These are phyloP conservation scores for Tragelaphus buxtoni DNA, from an alignment of 2,113 vertebrate genomes.

Conservation along the genomic window DNA sequence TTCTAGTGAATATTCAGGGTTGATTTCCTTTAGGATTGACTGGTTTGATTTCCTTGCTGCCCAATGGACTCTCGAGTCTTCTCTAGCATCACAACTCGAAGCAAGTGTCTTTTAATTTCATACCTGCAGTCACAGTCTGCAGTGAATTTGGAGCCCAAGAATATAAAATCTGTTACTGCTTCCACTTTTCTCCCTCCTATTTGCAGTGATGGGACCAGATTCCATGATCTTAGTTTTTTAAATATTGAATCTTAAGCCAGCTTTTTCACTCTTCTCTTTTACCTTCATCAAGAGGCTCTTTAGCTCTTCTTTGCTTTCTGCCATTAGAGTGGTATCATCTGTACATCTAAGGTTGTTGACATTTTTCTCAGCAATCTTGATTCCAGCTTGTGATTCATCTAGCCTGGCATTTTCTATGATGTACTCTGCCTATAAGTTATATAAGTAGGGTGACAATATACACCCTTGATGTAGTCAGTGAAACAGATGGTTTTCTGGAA, in stretches of 20 bases:
- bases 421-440: background rate
- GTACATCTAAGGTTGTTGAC: background rate
- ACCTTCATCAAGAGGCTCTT: background rate
- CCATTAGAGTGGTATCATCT: background rate
- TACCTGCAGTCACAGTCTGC: background rate
- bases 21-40: background rate
- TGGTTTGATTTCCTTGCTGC: background rate
- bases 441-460: background rate
- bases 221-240: background rate
- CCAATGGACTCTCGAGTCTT: background rate
- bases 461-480: background rate
- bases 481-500: background rate
- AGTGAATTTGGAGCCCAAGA: background rate
- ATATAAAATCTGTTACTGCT: background rate
- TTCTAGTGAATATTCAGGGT: background rate
- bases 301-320: background rate
- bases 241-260: background rate
- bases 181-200: background rate
- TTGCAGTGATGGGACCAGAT: background rate
- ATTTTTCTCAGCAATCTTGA: background rate
- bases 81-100: background rate
- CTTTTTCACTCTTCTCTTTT: background rate
- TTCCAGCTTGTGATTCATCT: background rate
- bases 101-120: background rate
- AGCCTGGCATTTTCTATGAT: background rate